phyloP scores from a whole-genome alignment of 2,113 vertebrate species.

The Cricetomys ansorgei region DNA sequence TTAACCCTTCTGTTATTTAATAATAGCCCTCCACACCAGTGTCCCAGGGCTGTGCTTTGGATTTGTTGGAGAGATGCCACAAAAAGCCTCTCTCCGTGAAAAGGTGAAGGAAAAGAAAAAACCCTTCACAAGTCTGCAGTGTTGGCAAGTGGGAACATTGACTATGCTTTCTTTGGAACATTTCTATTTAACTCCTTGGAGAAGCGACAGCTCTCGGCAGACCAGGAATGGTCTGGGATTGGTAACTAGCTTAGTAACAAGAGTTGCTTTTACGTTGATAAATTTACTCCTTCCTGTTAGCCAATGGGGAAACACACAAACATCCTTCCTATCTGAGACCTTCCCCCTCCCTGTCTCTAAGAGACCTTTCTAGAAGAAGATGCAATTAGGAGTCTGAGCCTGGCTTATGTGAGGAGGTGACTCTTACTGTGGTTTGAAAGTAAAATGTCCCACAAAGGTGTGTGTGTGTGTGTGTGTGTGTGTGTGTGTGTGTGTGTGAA shows the following conservation, averaged over 20 bases:
- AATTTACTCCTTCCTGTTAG: neutral
- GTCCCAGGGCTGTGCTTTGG: neutral
- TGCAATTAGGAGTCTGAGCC: neutral
- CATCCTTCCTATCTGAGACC: neutral
- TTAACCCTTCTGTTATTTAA: neutral
- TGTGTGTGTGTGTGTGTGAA: no score
- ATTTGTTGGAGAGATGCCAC: neutral
- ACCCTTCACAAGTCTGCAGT: neutral
- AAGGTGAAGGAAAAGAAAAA: neutral
- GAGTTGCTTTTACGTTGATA: neutral
- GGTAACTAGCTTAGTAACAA: neutral
- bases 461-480: no score
- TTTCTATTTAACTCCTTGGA: neutral
- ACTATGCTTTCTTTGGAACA: neutral
- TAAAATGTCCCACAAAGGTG: neutral
- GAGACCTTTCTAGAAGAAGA: neutral
- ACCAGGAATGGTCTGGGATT: neutral
- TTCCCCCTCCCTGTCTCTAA: neutral
- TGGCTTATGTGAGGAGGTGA: neutral
- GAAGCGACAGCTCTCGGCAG: neutral
- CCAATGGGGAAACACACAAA: neutral
- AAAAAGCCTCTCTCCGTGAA: neutral
- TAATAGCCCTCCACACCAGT: neutral
- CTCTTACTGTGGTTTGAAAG: neutral
- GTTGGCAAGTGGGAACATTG: neutral